Base-by-base conservation (phyloP, 2,113 vertebrate species). In the Ageneiosus marmoratus region DNA sequence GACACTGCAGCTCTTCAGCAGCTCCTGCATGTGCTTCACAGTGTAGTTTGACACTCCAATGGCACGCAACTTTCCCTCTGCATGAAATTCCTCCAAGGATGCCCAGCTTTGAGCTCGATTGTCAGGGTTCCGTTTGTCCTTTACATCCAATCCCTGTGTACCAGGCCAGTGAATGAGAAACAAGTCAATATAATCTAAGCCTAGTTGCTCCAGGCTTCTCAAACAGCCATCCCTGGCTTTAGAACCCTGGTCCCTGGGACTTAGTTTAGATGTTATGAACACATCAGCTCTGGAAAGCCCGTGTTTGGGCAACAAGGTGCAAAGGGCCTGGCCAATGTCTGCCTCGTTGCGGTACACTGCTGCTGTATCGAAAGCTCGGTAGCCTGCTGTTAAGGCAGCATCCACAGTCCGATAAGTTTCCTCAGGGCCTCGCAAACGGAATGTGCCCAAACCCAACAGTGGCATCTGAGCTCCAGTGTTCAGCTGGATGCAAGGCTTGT, bases 1-100 rank as follows among this genome's bases (percentile, higher is more conserved):
- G 9, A 94, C 84, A 53, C 53, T 92, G 86, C 95, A 95, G 62
- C n/a, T 86, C 34, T 85, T 83, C 77, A 96, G 81, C 53, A 96
- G 85, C 76, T 92, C 91, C 75, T 79, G 86, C 86, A 96, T 90
- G 87, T 96, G 95, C 13, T 72, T 84, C 15, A 89, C 63, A 1
- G 94, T 95, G 85, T 96, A 96, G 89, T 96, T 96, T 32, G 95
- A 96, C 78, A 96, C 95, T 1, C 95, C 95, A 1, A 96, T 94
- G 22, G 94, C 94, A n/a, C 88, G 92, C 62, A 96, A 91, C 65
- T 86, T 91, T 29, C 95, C 94, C 46, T 91, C 82, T 0, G 80
- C 41, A n/a, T 95, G 87, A 76, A 96, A 86, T 41, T 91, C 86
- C 88, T 96, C 95, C 90, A 96, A 84, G 0, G 81, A 67, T 12